Conservation (phyloP, 2,113 vertebrate species). For the Globicephala melas region DNA sequence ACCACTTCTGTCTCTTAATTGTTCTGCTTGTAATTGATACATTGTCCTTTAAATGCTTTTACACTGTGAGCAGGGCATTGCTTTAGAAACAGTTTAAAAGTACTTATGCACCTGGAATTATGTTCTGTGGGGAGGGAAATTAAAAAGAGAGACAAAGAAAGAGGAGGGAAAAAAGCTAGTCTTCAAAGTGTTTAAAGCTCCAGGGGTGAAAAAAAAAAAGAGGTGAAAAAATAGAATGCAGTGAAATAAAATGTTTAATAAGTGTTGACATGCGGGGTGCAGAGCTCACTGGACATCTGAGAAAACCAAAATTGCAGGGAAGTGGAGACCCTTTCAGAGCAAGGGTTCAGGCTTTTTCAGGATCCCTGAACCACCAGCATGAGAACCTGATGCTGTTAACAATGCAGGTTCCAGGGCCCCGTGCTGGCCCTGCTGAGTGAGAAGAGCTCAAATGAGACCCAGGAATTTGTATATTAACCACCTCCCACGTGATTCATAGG, state of each 20-base stretch:
- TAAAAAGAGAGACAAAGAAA: background rate
- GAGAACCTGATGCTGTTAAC: background rate
- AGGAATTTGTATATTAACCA: too few species aligned
- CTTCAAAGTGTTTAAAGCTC: background rate
- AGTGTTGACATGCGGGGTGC: background rate
- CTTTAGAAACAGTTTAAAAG: slow-evolving; percentile 28
- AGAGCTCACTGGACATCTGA: background rate
- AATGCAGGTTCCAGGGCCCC: background rate
- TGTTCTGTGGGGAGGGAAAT: slow-evolving; percentile 1
- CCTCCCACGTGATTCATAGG: rapidly evolving
- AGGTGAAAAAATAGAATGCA: background rate
- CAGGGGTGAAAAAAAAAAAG: background rate
- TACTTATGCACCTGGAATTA: background rate
- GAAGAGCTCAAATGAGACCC: background rate
- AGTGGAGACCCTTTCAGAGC: background rate
- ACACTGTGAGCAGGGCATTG: background rate
- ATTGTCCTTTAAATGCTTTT: slow-evolving; percentile 1
- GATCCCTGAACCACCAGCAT: background rate
- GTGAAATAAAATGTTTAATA: background rate
- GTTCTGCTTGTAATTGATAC: background rate
- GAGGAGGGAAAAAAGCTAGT: background rate
- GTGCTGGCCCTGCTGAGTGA: too few species aligned
- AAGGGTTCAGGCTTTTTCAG: background rate
- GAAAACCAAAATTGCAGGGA: background rate
- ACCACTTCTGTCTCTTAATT: background rate